Evolutionary conservation across 2,797 vertebrate species (phyloP), one percentile per base, ranked within the genome.

Genomic region (Cetoscarus ocellatus): DNA sequence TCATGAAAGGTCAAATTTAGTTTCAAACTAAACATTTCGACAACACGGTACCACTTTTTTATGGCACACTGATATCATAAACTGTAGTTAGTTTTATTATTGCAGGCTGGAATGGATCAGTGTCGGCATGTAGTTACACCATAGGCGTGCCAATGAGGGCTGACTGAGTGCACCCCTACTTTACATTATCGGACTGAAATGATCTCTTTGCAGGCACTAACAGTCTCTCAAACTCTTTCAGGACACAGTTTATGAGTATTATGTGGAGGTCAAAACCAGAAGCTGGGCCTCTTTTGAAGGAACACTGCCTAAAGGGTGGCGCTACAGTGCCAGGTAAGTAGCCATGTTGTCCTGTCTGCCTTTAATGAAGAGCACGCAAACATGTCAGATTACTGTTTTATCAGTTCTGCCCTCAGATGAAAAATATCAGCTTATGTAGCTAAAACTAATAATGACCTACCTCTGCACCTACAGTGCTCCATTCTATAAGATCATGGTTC

Each of bases 201-300:
- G 44, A 63, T 54, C n/a, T 55, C 1, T 44, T 1, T 49, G 12
- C 38, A 19, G 13, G 0, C 2, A 42, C 7, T 5, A 35, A 48
- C 12, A 7, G n/a, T 49, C 10, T 49, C 43, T 63, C 7, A 0
- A 70, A 60, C 45, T 57, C 40, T 82, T 84, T 57, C 27, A 98
- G 97, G 95, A 97, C 90, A 96, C 96, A 0, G 88, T 97, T 60
- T 98, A 96, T 7, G 96, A 98, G 70, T 98, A 97, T 75, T 96
- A 92, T 10, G 96, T 97, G 66, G 95, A 97, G 59, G 70, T 90
- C 73, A 97, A 96, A 80, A 94, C 80, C 60, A 95, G 94, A 86
- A 91, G 75, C 63, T 98, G 97, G 97, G 86, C 89, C 18, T 88
- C 94, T 2, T 97, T 98, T 91, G 95, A 97, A 73, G 95, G 96